Percentiles rank a stretch among this genome's conserved stretches.
Conservation (phyloP, 2,888 invertebrate species). For the Ormyrus labotus region DNA sequence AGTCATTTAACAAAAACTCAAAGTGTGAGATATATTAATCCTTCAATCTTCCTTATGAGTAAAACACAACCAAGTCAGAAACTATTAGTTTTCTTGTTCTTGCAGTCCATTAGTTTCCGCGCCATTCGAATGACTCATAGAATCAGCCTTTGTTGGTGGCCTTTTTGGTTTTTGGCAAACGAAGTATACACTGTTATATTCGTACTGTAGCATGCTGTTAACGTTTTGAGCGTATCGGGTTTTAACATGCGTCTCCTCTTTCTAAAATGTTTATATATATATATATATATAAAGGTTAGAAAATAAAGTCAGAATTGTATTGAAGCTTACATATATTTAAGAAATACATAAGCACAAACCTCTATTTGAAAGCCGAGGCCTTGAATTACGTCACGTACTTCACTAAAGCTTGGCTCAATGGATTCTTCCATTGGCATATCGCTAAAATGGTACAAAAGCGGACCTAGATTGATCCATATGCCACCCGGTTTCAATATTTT, state of each 20-base stretch:
- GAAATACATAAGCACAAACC: constrained; percentile 74
- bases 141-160: constrained; percentile 53
- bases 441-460: constrained; percentile 92
- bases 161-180: constrained; percentile 87
- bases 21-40: constrained; percentile 30
- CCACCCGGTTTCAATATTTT: constrained; percentile 93
- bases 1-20: constrained; percentile 51
- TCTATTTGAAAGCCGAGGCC: constrained; percentile 89
- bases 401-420: constrained; percentile 94
- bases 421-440: constrained; percentile 92
- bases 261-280: constrained; percentile 76
- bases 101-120: constrained; percentile 67
- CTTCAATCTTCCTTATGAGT: constrained; percentile 55
- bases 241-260: constrained; percentile 86
- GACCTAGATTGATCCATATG: constrained; percentile 93
- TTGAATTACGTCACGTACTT: constrained; percentile 85
- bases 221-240: constrained; percentile 95
- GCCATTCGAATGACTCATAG: constrained; percentile 66
- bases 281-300: constrained; percentile 16
- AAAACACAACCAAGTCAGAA: constrained; percentile 52
- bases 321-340: background rate
- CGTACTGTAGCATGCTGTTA: constrained; percentile 93
- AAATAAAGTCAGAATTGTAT: constrained; percentile 5
- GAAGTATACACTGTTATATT: constrained; percentile 94
- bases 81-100: constrained; percentile 63